Base-by-base conservation (phyloP, 92 coral and sea anemone genomes). In the Siderastrea radians region DNA sequence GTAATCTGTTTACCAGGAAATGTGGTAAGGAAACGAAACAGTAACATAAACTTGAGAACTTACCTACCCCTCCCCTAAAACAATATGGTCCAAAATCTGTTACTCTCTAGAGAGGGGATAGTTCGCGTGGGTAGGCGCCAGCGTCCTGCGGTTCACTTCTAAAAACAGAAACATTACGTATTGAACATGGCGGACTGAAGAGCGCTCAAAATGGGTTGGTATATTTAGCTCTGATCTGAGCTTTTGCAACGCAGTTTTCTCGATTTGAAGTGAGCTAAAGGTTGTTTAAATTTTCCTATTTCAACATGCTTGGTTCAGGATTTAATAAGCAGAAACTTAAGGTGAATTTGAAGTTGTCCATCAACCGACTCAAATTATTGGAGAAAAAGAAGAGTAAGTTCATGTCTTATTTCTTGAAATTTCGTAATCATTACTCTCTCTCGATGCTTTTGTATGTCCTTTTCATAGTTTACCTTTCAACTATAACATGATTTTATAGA, bases 371-470 rank as follows among this genome's bases (percentile, higher is more conserved):
- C 1, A 97, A 97, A 79, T 90, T 97, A 3, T 83, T 97, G 91
- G 99, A 97, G 88, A 97, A 97, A 82, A 97, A 97, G 85, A 97
- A 97, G 81, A 97, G 99, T 97, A 50, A 88, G 99, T 90, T 26
- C 5, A 7, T 16, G 6, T 46, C 11, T 17, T 64, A 1, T 59
- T 16, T 14, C 16, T 68, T 14, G 55, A 15, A 71, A 74, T 76
- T 83, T 89, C 80, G 75, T 72, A 60, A 61, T 73, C 19, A 11
- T 47, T 72, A 1, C 77, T 69, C 78, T 57, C 11, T 55, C 3
- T 52, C 60, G 2, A 2, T 14, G 48, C 47, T 7, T 13, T 10
- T 64, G 12, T 63, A 65, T 9, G 13, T 51, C 43, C 38, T 58
- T 11, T 1, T 43, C 16, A 12, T 3, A 63, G 16, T 10, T 64